A percentile compares a stretch with the other conserved stretches of the same genome.
These are phyloP conservation scores for Hemithea aestivaria DNA, from an alignment of 2,888 invertebrate species.

Conservation along the genomic window DNA sequence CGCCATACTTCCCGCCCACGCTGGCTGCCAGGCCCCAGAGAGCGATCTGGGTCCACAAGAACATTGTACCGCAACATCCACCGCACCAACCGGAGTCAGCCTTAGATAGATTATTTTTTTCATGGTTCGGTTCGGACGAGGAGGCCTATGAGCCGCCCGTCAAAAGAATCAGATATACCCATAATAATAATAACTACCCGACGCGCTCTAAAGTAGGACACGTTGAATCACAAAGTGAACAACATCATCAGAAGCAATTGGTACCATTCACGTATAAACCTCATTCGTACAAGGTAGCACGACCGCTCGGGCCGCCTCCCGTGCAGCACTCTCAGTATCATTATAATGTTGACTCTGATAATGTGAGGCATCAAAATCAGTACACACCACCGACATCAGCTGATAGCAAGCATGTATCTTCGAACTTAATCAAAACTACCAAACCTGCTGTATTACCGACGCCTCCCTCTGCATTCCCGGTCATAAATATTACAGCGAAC, in stretches of 20 bases:
- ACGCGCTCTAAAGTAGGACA: constrained; percentile 52
- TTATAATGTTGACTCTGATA: constrained; percentile 38
- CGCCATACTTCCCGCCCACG: constrained; percentile 26
- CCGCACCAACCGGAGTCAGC: constrained; percentile 44
- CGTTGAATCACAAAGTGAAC: constrained; percentile 38
- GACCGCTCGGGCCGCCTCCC: constrained; percentile 41
- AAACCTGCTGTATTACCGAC: constrained; percentile 59
- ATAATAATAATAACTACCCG: constrained; percentile 33
- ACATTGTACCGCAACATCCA: constrained; percentile 46
- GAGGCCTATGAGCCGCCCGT: constrained; percentile 43
- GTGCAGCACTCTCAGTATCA: constrained; percentile 38
- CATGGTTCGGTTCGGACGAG: constrained; percentile 57
- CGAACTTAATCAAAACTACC: constrained; percentile 51
- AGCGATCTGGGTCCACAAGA: constrained; percentile 64
- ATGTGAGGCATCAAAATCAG: constrained; percentile 14
- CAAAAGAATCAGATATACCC: constrained; percentile 40
- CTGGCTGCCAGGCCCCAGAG: constrained; percentile 45
- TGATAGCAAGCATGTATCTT: constrained; percentile 44
- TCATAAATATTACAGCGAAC: constrained; percentile 36
- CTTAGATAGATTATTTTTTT: constrained; percentile 63
- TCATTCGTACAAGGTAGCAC: constrained; percentile 23
- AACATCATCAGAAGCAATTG: constrained; percentile 48
- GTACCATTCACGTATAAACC: constrained; percentile 50
- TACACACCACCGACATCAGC: constrained; percentile 24
- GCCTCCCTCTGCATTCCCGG: constrained; percentile 26